Conservation (phyloP, 2,797 vertebrate species). For the Scolopax rusticola region DNA sequence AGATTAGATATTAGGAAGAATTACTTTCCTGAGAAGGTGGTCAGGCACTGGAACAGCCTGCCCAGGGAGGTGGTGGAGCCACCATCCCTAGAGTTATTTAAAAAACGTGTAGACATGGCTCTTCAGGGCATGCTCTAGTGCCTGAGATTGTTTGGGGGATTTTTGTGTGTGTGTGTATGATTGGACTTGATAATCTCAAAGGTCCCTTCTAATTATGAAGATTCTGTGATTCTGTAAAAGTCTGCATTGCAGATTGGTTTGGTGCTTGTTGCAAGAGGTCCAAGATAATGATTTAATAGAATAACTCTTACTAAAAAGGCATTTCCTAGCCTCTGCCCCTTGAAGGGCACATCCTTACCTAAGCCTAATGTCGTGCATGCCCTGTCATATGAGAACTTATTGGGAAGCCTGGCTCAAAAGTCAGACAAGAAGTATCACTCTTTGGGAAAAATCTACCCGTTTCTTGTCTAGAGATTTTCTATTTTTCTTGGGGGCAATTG, state of each 20-base stretch:
- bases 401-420: neutral
- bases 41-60: too few species aligned
- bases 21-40: too few species aligned
- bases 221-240: too few species aligned
- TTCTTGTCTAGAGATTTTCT: neutral
- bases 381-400: neutral
- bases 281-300: neutral
- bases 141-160: too few species aligned
- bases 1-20: too few species aligned
- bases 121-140: too few species aligned
- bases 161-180: too few species aligned
- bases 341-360: neutral
- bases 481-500: neutral
- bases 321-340: neutral
- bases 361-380: neutral
- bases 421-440: neutral
- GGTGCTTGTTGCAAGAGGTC: neutral
- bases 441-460: neutral
- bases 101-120: too few species aligned
- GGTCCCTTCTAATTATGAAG: too few species aligned
- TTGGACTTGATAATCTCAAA: too few species aligned
- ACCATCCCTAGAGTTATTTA: too few species aligned
- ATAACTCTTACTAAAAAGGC: neutral
- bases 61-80: too few species aligned
- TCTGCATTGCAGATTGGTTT: neutral